Conservation (phyloP, 2,888 invertebrate genomes). For the Geophilus truncorum region DNA sequence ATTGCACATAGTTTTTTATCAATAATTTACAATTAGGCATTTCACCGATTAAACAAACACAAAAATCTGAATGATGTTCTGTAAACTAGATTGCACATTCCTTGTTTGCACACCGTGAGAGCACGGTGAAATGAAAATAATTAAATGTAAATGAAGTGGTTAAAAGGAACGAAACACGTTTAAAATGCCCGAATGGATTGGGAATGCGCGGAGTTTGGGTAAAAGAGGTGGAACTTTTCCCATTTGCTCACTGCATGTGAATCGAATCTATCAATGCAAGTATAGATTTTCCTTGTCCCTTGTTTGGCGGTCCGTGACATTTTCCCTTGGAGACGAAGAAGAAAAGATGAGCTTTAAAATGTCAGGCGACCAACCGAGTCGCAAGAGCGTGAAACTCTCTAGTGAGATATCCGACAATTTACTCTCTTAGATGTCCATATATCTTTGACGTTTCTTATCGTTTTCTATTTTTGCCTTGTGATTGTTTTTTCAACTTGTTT, state of each 20-base stretch:
- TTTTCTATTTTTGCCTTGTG: background rate
- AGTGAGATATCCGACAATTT: background rate
- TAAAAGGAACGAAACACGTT: background rate
- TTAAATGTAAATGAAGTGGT: background rate
- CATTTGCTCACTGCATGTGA: background rate
- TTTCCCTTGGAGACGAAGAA: background rate
- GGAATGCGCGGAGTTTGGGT: background rate
- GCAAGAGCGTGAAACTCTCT: background rate
- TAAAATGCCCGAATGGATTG: background rate
- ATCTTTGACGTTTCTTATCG: background rate
- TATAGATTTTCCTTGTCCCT: background rate
- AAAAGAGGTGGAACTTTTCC: background rate
- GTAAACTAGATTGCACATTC: background rate
- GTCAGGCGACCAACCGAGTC: background rate
- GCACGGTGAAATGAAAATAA: background rate
- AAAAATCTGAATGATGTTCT: background rate
- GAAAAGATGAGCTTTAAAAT: conserved; percentile 13
- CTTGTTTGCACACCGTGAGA: background rate
- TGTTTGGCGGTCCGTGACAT: background rate
- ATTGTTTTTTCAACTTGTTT: background rate
- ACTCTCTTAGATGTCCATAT: background rate
- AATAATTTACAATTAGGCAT: too few species aligned
- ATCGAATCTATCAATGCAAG: background rate
- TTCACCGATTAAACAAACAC: too few species aligned
- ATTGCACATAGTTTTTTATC: too few species aligned